phyloP scores from a whole-genome alignment of 2,888 invertebrate genomes.

The Andricus curvator region DNA sequence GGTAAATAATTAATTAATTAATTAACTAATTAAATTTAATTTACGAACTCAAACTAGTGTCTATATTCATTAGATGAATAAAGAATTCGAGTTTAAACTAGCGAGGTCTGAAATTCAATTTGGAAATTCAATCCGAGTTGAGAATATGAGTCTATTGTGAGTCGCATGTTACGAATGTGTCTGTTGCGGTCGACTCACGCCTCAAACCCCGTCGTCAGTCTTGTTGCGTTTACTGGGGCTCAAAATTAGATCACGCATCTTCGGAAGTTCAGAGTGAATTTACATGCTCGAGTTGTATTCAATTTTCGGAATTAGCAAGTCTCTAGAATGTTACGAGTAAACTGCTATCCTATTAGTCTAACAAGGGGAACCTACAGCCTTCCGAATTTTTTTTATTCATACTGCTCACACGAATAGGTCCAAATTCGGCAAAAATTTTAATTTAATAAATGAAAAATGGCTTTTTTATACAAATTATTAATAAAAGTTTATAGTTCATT shows the following conservation, averaged over 20 bases:
- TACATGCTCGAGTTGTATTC: constrained; percentile 46
- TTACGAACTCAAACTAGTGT: neutral
- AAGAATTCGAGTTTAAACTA: neutral
- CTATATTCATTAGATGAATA: neutral
- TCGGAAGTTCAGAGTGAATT: constrained; percentile 48
- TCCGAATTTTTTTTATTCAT: no score
- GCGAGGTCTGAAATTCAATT: constrained; percentile 16
- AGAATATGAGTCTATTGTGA: constrained; percentile 24
- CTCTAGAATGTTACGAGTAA: constrained; percentile 16
- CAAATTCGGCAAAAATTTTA: no score
- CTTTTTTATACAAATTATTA: no score
- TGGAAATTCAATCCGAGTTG: constrained; percentile 1
- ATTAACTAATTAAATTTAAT: neutral
- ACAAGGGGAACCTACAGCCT: no score
- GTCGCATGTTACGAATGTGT: constrained; percentile 30
- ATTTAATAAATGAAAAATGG: no score
- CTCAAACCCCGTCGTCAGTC: constrained; percentile 64
- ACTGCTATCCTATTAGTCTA: constrained; percentile 9
- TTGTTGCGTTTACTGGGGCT: constrained; percentile 66
- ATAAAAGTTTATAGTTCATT: no score
- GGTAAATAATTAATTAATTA: no score
- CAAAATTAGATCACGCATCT: constrained; percentile 51
- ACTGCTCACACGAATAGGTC: no score
- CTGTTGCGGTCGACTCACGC: constrained; percentile 50
- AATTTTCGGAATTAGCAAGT: constrained; percentile 33